These are phyloP conservation scores for Drosophila differens DNA, from an alignment of 2,888 invertebrate genomes.

Conservation along the genomic window DNA sequence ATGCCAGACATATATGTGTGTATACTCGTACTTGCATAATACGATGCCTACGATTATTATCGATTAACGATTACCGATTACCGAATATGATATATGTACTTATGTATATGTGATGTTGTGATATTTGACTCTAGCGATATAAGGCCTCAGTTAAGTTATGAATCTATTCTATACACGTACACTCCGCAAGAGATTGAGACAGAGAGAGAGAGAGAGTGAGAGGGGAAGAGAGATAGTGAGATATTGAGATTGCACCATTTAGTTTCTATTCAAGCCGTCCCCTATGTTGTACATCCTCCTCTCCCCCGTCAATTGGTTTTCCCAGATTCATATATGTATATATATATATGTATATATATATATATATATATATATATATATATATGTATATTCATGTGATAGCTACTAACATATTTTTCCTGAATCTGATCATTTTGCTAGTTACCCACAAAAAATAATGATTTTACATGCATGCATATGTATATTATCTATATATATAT, in stretches of 20 bases:
- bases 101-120: slow-evolving; percentile 69
- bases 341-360: neutral
- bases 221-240: neutral
- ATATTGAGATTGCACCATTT: slow-evolving; percentile 12
- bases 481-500: neutral
- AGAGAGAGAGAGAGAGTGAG: neutral
- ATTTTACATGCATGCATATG: neutral
- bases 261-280: slow-evolving; percentile 38
- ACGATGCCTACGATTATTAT: slow-evolving; percentile 44
- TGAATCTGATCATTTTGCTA: slow-evolving; percentile 25
- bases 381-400: slow-evolving; percentile 54
- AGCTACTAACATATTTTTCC: slow-evolving; percentile 39
- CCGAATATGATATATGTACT: slow-evolving; percentile 50
- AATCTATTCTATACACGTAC: slow-evolving; percentile 16
- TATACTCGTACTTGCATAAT: slow-evolving; percentile 11
- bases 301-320: slow-evolving; percentile 39
- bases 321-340: slow-evolving; percentile 18
- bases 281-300: slow-evolving; percentile 20
- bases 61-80: slow-evolving; percentile 46
- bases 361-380: neutral
- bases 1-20: slow-evolving; percentile 16
- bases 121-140: slow-evolving; percentile 65
- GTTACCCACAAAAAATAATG: slow-evolving; percentile 4
- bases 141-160: slow-evolving; percentile 46
- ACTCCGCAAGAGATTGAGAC: neutral